These are phyloP conservation scores for Lytechinus pictus DNA, from an alignment of 35 echinoderm and acorn worm genomes.

Conservation along the genomic window DNA sequence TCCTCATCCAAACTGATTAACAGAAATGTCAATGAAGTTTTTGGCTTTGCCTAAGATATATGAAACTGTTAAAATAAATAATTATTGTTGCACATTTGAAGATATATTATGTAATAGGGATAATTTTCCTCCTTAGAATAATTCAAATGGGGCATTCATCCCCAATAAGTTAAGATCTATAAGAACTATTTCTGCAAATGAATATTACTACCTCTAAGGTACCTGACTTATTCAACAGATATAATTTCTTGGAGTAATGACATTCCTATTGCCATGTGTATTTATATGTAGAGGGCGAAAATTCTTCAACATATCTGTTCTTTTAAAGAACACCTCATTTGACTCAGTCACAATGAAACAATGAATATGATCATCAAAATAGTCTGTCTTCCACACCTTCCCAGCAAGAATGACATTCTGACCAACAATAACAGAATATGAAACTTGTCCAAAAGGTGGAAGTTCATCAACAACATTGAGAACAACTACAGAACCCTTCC, in stretches of 20 bases:
- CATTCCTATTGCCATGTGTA: neutral
- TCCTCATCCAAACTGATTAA: too few species aligned
- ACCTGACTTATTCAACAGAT: conserved; percentile 39
- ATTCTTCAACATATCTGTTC: conserved; percentile 32
- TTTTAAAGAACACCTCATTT: neutral
- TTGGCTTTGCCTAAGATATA: too few species aligned
- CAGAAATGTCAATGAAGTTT: too few species aligned
- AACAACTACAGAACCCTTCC: conserved; percentile 35
- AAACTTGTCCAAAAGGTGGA: conserved; percentile 53
- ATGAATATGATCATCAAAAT: conserved; percentile 61
- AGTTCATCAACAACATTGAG: conserved; percentile 48
- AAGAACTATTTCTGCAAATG: neutral
- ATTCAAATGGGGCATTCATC: too few species aligned
- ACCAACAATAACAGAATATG: conserved; percentile 42
- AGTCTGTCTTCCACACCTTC: conserved; percentile 35
- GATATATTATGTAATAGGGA: too few species aligned
- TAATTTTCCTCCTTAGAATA: too few species aligned
- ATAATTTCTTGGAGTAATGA: conserved; percentile 42
- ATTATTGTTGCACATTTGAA: too few species aligned
- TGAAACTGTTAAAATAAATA: too few species aligned
- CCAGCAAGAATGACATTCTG: conserved; percentile 45
- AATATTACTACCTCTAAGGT: conserved; percentile 5
- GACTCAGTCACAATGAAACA: conserved; percentile 37
- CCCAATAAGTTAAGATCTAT: too few species aligned
- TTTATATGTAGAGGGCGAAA: conserved; percentile 59